These are phyloP conservation scores for Sebastolobus altivelis DNA, from an alignment of 2,797 vertebrate species.

Conservation along the genomic window DNA sequence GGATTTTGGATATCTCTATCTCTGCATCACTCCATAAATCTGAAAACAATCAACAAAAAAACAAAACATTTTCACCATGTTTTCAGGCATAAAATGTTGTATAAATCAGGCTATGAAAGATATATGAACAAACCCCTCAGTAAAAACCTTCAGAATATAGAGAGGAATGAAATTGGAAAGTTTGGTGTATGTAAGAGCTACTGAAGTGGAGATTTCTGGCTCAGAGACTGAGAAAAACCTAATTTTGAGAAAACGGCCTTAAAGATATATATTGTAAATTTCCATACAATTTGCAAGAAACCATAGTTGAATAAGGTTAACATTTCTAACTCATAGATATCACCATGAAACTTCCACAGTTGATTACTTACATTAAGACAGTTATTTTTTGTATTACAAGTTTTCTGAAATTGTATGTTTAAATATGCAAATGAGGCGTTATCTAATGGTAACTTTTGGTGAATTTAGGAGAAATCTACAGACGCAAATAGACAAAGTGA, in stretches of 20 bases:
- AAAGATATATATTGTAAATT: neutral
- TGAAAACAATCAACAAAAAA: too few relatives aligned
- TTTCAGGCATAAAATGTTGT: too few relatives aligned
- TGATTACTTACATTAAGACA: neutral
- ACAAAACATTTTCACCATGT: too few relatives aligned
- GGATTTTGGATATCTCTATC: neutral
- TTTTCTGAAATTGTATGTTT: neutral
- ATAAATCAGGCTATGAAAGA: neutral
- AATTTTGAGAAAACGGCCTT: neutral
- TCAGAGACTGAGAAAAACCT: neutral
- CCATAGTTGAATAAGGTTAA: neutral
- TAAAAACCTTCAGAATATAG: neutral
- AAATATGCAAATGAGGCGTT: too few relatives aligned
- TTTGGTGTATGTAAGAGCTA: neutral
- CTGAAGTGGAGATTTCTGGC: neutral
- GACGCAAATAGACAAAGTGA: too few relatives aligned
- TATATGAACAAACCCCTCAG: accelerated
- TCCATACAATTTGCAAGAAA: neutral
- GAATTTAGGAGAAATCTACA: neutral
- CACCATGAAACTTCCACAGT: neutral
- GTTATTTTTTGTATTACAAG: neutral
- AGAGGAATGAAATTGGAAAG: too few relatives aligned
- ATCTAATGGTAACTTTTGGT: neutral
- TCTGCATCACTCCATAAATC: neutral
- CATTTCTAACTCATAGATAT: neutral